Evolutionary conservation across 2,797 vertebrate genomes (phyloP).

Genomic region (Nasua narica): DNA sequence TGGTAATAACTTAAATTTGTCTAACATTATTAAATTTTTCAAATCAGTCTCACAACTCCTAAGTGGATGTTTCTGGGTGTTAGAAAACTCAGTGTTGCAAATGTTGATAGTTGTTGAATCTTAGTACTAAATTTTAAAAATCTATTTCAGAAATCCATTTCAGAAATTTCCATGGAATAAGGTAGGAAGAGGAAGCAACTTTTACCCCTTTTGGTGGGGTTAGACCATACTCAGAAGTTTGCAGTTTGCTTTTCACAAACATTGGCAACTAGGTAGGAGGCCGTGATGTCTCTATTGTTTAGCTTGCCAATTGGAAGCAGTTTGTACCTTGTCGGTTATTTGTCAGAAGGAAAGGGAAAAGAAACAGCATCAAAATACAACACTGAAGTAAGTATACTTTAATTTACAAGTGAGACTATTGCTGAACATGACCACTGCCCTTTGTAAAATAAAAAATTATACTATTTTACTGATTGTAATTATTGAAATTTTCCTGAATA

Average conservation of each 20-base stretch:
- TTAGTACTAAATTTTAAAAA: conserved; percentile 20
- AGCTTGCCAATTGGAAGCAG: neutral
- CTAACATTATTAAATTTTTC: conserved; percentile 32
- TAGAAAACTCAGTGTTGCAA: conserved; percentile 9
- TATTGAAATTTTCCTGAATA: neutral
- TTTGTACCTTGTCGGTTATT: neutral
- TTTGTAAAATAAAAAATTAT: conserved; percentile 1
- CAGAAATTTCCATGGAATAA: neutral
- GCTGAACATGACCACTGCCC: neutral
- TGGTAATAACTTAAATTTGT: conserved; percentile 2
- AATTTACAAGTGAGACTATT: neutral
- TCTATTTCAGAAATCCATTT: neutral
- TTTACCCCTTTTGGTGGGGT: neutral
- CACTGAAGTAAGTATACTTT: neutral
- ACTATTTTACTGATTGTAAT: neutral
- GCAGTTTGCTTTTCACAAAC: neutral
- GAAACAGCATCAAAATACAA: neutral
- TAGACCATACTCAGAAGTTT: neutral
- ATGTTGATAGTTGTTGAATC: neutral
- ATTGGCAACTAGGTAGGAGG: neutral
- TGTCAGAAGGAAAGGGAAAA: neutral
- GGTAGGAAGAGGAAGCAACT: neutral
- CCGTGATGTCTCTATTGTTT: neutral
- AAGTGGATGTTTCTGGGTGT: conserved; percentile 7
- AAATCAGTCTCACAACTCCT: conserved; percentile 29